Evolutionary conservation across 2,797 vertebrate species (phyloP), one percentile per base, ranked within the genome.

Genomic region (Oceanodroma leucorhoa): DNA sequence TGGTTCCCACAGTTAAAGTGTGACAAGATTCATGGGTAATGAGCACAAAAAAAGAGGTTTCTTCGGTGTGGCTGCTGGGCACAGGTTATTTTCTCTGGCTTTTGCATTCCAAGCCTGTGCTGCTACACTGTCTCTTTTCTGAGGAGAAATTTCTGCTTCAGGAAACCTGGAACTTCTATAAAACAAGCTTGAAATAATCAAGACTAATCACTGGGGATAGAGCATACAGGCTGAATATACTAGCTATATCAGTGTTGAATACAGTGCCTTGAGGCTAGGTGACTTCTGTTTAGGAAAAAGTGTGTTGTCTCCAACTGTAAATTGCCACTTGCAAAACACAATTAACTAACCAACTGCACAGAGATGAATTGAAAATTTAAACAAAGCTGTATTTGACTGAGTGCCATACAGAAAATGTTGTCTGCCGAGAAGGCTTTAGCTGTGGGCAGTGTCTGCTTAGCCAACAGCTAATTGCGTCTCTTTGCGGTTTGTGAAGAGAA

Each of bases 261-360:
- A 23, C n/a, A 60, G 55, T 48, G 55, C 34, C 80, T 85, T 66
- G 32, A 57, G 76, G 62, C 30, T 82, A 32, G 34, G 66, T 65
- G 53, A 46, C 53, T 85, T 88, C 55, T 70, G 55, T 57, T 94
- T 70, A 85, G 94, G 89, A 94, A 88, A 90, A 75, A 92, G 48
- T 50, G 6, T 43, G 34, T n/a, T 62, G 55, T 65, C 66, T 90
- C 83, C 83, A 85, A 22, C 41, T 65, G n/a, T 29, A 87, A 92
- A 92, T 78, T 85, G 66, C 53, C 83, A 66, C 71, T 70, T 92
- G 71, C 71, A 88, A 75, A 90, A 45, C 57, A 73, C 26, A 79
- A 16, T 65, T 72, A 81, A 60, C 43, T 83, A 69, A 61, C 83
- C 38, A 60, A 34, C 55, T 64, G 24, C 27, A 65, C 29, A 72